Conservation (phyloP, 2,888 invertebrate species). For the Apodemia hepburni region DNA sequence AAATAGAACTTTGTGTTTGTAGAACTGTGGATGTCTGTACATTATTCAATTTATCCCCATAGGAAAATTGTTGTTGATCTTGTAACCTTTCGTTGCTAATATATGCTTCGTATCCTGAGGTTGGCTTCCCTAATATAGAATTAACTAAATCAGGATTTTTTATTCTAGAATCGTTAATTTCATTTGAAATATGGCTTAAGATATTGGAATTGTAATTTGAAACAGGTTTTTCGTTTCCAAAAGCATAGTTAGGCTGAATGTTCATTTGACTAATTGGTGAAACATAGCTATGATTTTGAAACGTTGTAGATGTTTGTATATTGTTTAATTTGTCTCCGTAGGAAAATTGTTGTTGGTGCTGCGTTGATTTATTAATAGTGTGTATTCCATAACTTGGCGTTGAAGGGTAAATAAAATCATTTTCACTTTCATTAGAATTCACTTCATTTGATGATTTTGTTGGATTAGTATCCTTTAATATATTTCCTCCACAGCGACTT, state of each 20-base stretch:
- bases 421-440: not conserved
- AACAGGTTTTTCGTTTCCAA: not conserved
- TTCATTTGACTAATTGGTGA: not conserved
- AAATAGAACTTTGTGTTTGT: not conserved
- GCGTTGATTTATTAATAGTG: not conserved
- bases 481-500: slow-evolving; percentile 50
- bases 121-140: not conserved
- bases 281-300: not conserved
- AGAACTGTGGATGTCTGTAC: not conserved
- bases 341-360: not conserved
- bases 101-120: not conserved
- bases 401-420: not conserved
- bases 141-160: not conserved
- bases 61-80: not conserved
- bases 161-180: not conserved
- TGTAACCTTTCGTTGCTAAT: not conserved
- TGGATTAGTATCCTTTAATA: slow-evolving; percentile 30
- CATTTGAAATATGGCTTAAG: not conserved
- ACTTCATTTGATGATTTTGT: not conserved
- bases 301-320: not conserved
- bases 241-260: not conserved
- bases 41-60: slow-evolving; percentile 12
- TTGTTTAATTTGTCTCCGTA: not conserved
- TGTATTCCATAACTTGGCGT: not conserved
- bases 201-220: not conserved